Base-by-base conservation (phyloP, 2,113 vertebrate species). In the Rhadina sibilatrix region DNA sequence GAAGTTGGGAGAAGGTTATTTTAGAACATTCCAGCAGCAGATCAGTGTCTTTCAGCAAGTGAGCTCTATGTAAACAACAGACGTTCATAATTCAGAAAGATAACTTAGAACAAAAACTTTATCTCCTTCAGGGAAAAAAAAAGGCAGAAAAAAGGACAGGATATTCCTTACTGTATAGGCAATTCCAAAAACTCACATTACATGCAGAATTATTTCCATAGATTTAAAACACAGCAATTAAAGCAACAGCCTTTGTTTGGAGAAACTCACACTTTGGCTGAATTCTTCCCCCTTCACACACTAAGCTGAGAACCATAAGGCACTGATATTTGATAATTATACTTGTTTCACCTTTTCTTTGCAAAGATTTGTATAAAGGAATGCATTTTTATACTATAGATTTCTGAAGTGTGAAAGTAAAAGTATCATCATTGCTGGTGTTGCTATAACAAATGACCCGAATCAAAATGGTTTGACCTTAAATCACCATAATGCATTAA, bases 401-500 rank as follows among this genome's bases (percentile, higher is more conserved):
- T n/a, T 88, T 64, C 71, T 72, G 30, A 88, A 46, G 17, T 8
- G 7, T 22, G 60, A 54, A 82, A 61, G 30, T 38, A 50, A 40
- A 78, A 63, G 5, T 28, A 37, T 38, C 9, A 19, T 11, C 1
- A 0, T 4, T 50, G 18, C 14, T 69, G 25, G 7, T 53, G 31
- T 63, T 96, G 63, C 38, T 86, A 15, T 65, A 91, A 72, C 50
- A 92, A 49, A 47, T 49, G 35, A 66, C 64, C 42, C 49, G 28
- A 78, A 91, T 59, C 74, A 77, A 93, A 97, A 64, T 37, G 35
- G 12, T 83, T 80, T 84, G 61, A 16, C 69, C 53, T 93, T 92
- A 21, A 54, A 76, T 35, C 44, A 64, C 33, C 89, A 61, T 53
- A 87, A 46, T 23, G 7, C 33, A 89, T 42, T 40, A 61, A 89